Percentiles rank a stretch among this genome's conserved stretches.
phyloP scores from a whole-genome alignment of 2,113 vertebrate genomes.

The Pholis gunnellus region DNA sequence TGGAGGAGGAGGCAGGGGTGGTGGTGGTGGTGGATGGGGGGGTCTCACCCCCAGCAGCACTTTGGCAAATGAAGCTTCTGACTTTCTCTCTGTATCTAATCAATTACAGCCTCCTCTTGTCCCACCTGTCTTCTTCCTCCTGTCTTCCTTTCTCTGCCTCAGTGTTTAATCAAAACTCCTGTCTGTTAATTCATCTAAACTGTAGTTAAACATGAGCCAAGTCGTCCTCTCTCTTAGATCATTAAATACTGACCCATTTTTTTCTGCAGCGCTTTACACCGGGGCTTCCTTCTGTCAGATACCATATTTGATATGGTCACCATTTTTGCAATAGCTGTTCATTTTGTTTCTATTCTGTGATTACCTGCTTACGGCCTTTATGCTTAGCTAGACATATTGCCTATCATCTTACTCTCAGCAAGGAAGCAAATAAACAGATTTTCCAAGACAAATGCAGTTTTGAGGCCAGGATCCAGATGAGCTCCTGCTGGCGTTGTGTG shows the following conservation, averaged over 20 bases:
- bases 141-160: conserved; percentile 28
- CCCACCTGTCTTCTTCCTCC: conserved; percentile 30
- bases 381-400: neutral
- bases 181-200: conserved; percentile 36
- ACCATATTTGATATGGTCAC: no score
- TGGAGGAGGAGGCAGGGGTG: conserved; percentile 77
- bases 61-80: conserved; percentile 83
- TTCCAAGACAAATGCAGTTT: conserved; percentile 16
- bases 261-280: neutral
- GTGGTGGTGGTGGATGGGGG: conserved; percentile 29
- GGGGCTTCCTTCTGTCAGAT: neutral
- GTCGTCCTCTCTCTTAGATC: neutral
- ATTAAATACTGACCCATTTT: conserved; percentile 12
- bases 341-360: neutral
- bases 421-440: neutral
- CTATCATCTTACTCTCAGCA: neutral
- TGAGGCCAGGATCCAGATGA: neutral
- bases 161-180: conserved; percentile 45
- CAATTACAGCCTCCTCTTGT: conserved; percentile 87
- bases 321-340: neutral
- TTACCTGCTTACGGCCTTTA: neutral
- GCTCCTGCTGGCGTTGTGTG: neutral
- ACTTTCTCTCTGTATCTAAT: conserved; percentile 85
- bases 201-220: conserved; percentile 9
- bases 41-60: conserved; percentile 86